A percentile compares a stretch with the other conserved stretches of the same genome.
Conservation (phyloP, 2,113 vertebrate genomes). For the Callaeas wilsoni region DNA sequence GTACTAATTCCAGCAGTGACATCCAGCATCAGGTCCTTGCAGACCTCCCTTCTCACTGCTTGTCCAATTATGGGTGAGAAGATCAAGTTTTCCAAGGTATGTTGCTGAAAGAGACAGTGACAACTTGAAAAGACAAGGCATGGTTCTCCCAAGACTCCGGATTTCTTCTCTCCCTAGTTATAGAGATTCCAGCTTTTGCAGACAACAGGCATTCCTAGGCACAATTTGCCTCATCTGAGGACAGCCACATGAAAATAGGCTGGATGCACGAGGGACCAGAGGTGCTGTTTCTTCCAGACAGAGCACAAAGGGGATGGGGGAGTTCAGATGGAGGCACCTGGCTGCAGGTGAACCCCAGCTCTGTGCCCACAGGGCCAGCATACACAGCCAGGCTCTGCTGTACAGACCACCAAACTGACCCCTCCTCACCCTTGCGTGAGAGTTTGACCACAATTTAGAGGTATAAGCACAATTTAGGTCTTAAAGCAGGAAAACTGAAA, state of each 20-base stretch:
- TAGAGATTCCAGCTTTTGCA: neutral
- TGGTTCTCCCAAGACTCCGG: neutral
- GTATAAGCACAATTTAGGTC: neutral
- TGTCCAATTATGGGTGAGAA: neutral
- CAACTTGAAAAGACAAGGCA: neutral
- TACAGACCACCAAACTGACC: neutral
- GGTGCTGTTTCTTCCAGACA: neutral
- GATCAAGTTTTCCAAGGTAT: neutral
- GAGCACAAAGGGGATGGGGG: neutral
- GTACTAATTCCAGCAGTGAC: neutral
- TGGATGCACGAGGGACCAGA: neutral
- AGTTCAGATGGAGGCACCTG: neutral
- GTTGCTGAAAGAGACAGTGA: neutral
- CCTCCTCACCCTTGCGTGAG: neutral
- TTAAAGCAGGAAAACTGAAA: neutral
- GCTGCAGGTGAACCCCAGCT: neutral
- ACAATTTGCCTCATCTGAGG: neutral
- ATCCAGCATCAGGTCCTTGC: neutral
- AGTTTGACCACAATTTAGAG: neutral
- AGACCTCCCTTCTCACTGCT: neutral
- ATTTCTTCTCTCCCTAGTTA: neutral
- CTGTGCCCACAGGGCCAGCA: neutral
- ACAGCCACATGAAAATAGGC: neutral
- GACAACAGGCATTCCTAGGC: neutral
- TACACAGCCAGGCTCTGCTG: neutral